Base-by-base conservation (phyloP, 2,113 vertebrate genomes). In the Varanus salvator region DNA sequence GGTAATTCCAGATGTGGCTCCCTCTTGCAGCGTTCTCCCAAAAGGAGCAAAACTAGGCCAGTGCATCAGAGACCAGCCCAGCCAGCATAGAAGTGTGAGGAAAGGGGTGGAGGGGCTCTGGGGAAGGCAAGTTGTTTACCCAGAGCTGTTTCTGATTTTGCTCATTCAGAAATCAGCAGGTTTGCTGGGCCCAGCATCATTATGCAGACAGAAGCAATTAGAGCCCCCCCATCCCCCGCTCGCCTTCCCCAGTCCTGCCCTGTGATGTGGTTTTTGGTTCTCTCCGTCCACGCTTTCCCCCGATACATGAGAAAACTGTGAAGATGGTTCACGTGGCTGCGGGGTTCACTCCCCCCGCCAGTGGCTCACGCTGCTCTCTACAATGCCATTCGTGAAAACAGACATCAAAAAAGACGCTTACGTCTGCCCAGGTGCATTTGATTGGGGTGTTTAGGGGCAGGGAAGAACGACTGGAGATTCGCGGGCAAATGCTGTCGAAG, bases 131-230 rank as follows among this genome's bases (percentile, higher is more conserved):
- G 88, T 76, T 95, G 95, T 93, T 95, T 93, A 93, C 92, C 93
- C 90, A 80, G 87, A 90, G 84, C 91, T 57, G 93, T 90, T 91
- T 94, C 91, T 91, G 92, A 91, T 96, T 92, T 92, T 93, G 93
- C 66, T 77, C 94, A 92, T 94, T 92, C 93, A 91, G 80, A 92
- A 86, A 96, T 1, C 95, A 94, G 96, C 95, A 93, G 95, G 95
- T 95, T 94, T 19, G 90, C 94, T 93, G 91, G 92, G 93, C 94
- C 91, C 91, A 19, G 78, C 90, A 88, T 96, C 94, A 94, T 95
- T 95, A 96, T 95, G 95, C 94, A 96, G 95, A 96, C 92, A 92
- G 94, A 95, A 95, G 95, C 94, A 96, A 96, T 96, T 95, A 96
- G 94, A 96, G 94, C 90, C 93, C 94, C 92, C 94, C 95, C 15